Conservation (phyloP, 2,113 vertebrate genomes). For the Nesoenas mayeri region DNA sequence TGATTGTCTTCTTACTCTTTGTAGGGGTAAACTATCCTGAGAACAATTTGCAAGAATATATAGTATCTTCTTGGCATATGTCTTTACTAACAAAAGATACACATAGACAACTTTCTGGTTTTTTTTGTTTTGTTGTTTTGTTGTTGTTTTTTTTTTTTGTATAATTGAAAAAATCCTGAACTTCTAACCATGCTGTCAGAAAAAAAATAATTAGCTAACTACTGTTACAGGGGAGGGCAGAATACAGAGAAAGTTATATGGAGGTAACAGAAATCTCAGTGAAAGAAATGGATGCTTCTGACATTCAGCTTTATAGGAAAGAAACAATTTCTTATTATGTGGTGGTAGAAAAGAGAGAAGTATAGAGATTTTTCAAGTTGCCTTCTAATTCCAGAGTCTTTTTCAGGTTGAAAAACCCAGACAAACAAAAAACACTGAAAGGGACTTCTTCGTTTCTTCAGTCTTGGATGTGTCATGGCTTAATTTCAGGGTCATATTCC, state of each 20-base stretch:
- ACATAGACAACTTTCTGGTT: background rate
- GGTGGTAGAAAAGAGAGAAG: background rate
- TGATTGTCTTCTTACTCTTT: background rate
- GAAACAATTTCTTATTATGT: background rate
- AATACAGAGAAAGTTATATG: background rate
- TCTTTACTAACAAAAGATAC: background rate
- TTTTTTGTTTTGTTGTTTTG: no score
- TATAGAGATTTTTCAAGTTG: background rate
- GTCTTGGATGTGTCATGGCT: background rate
- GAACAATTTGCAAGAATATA: background rate
- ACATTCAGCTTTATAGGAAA: background rate
- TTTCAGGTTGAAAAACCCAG: background rate
- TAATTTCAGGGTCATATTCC: background rate
- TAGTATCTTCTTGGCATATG: background rate
- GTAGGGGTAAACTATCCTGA: background rate
- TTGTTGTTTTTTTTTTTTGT: no score
- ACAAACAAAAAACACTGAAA: background rate
- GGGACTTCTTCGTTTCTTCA: background rate
- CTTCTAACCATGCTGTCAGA: background rate
- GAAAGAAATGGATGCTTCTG: background rate
- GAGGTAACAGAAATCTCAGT: background rate
- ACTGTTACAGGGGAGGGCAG: fast-evolving
- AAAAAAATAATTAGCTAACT: background rate
- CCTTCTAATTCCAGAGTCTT: background rate
- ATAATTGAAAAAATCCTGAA: background rate